Conservation (phyloP, 2,888 invertebrate species). For the Rugalucina vietnamica region DNA sequence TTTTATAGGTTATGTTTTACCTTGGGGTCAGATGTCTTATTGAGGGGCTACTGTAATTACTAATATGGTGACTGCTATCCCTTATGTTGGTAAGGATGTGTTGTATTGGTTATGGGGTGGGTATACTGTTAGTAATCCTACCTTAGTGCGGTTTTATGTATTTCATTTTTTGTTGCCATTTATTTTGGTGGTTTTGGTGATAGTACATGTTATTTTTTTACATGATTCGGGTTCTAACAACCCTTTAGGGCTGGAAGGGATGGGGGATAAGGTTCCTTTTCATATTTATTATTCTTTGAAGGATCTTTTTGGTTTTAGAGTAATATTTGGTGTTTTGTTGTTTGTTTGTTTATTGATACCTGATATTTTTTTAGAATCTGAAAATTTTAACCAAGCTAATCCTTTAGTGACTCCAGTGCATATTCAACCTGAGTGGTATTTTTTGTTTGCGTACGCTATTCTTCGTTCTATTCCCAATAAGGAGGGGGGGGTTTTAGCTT, state of each 20-base stretch:
- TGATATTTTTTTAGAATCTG: slow-evolving; percentile 88
- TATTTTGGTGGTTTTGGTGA: slow-evolving; percentile 86
- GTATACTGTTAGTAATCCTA: slow-evolving; percentile 90
- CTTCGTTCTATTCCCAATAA: slow-evolving; percentile 92
- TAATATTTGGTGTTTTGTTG: background rate
- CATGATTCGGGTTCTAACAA: slow-evolving; percentile 41
- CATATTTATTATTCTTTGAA: slow-evolving; percentile 37
- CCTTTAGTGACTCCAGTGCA: slow-evolving; percentile 89
- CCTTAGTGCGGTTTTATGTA: slow-evolving; percentile 91
- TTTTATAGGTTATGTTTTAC: slow-evolving; percentile 89
- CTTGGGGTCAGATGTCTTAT: slow-evolving; percentile 93
- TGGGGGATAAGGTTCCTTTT: slow-evolving; percentile 28
- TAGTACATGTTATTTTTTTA: slow-evolving; percentile 86
- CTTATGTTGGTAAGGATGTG: slow-evolving; percentile 87
- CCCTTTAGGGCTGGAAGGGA: slow-evolving; percentile 26
- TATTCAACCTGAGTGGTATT: slow-evolving; percentile 94
- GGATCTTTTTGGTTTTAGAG: slow-evolving; percentile 29
- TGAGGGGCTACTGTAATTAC: slow-evolving; percentile 93
- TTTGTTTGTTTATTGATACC: slow-evolving; percentile 84
- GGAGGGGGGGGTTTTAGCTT: slow-evolving; percentile 89
- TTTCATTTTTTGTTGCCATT: slow-evolving; percentile 91
- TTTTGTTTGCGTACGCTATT: slow-evolving; percentile 92
- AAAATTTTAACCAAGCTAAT: slow-evolving; percentile 90
- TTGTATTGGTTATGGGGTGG: slow-evolving; percentile 91
- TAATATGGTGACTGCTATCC: slow-evolving; percentile 89